Evolutionary conservation across 2,113 vertebrate species (phyloP), one percentile per base, ranked within the genome.

Genomic region (Tachycineta bicolor): DNA sequence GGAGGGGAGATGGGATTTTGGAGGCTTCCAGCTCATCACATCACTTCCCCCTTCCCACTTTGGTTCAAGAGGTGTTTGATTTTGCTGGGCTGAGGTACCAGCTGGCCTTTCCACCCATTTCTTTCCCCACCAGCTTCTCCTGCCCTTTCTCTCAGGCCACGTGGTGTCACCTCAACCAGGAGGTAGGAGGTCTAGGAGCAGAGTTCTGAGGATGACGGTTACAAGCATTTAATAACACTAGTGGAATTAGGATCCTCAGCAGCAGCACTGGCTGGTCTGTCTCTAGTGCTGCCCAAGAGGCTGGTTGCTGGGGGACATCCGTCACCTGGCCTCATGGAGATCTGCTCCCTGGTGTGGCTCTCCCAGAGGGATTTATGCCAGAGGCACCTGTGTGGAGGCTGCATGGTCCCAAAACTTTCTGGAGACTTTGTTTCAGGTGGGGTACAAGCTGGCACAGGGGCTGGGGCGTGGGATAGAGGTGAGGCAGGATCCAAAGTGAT

Each of bases 391-490:
- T 8, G n/a, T 44, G 25, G 24, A 77, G 41, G 17, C 37, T 1
- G 0, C 2, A 5, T 0, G 2, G 34, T 46, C 37, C 43, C 53
- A 33, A 56, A 55, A 49, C 37, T 44, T 78, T 34, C 21, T 70
- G 80, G n/a, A 90, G 43, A 14, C 18, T 18, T 53, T 53, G 16
- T 74, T 21, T 87, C 1, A 6, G 39, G 44, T 50, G 43, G 29
- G 24, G 59, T 55, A 41, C 12, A 59, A 59, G 43, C 22, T 24
- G 25, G 5, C 14, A n/a, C 25, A 31, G 20, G 22, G 49, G 13
- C 19, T 1, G 5, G 22, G 31, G 47, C 0, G 1, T 24, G 22
- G 15, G 14, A 19, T 58, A 14, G 19, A 37, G 12, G 14, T 0
- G 0, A 58, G 14, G 47, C 60, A 80, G 52, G 33, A 73, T 41